phyloP scores from a whole-genome alignment of 2,797 vertebrate species.

The Sylvia borin region DNA sequence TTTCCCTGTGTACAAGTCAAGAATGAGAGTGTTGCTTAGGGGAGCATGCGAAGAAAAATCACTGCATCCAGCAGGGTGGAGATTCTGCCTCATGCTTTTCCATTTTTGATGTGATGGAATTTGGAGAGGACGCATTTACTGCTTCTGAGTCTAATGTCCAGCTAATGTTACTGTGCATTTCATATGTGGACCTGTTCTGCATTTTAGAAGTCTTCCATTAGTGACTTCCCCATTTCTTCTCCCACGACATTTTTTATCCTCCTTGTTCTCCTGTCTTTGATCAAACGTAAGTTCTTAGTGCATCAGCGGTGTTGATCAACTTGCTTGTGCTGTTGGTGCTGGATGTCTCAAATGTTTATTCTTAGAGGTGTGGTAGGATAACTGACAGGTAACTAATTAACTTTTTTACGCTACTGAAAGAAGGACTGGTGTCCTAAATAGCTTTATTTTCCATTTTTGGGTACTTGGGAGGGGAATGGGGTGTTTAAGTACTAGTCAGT shows the following conservation, averaged over 20 bases:
- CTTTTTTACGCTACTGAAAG: neutral
- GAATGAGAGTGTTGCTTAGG: neutral
- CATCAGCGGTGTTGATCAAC: neutral
- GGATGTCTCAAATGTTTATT: neutral
- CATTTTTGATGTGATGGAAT: neutral
- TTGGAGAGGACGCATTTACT: neutral
- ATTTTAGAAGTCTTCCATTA: neutral
- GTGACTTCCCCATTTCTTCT: neutral
- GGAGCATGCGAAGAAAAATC: neutral
- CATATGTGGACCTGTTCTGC: neutral
- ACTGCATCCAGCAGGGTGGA: neutral
- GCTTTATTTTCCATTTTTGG: neutral
- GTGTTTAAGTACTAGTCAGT: neutral
- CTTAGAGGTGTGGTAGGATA: neutral
- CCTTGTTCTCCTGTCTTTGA: neutral
- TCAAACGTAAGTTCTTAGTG: neutral
- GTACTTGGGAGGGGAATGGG: neutral
- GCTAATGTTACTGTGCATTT: neutral
- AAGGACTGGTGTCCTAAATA: neutral
- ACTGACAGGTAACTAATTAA: neutral
- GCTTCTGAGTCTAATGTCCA: neutral
- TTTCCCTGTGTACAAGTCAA: neutral
- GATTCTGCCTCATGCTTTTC: neutral
- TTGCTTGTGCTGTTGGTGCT: neutral
- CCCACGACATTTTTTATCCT: neutral